These are phyloP conservation scores for Drosophila aff. DNA, from an alignment of 1,140 invertebrate genomes.

Conservation along the genomic window DNA sequence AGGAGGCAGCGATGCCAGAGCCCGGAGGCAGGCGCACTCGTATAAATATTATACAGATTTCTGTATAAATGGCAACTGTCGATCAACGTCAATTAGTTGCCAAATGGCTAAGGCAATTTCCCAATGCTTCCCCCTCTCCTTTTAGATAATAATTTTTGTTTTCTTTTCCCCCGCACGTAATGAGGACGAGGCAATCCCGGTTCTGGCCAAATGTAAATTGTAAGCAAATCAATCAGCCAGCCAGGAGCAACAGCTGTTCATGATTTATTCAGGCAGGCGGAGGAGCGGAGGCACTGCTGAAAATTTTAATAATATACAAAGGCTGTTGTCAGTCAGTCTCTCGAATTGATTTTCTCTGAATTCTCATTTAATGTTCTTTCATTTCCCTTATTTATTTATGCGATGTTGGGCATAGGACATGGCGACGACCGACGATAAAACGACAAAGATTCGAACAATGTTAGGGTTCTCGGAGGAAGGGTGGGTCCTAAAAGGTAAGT, in stretches of 20 bases:
- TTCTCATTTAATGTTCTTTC: slow-evolving; percentile 41
- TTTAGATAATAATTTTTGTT: slow-evolving; percentile 13
- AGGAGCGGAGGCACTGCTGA: slow-evolving; percentile 7
- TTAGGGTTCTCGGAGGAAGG: background rate
- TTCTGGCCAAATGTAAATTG: slow-evolving; percentile 54
- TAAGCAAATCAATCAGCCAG: slow-evolving; percentile 59
- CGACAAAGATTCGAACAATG: slow-evolving; percentile 16
- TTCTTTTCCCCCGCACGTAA: slow-evolving; percentile 4
- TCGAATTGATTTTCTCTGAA: slow-evolving; percentile 70
- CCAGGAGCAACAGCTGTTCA: slow-evolving; percentile 54
- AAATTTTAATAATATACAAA: slow-evolving; percentile 60
- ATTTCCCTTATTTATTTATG: slow-evolving; percentile 52
- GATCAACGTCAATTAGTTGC: slow-evolving; percentile 77
- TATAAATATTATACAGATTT: slow-evolving; percentile 69
- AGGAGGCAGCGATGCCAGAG: background rate
- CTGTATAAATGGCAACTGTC: slow-evolving; percentile 73
- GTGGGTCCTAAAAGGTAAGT: background rate
- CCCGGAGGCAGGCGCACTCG: slow-evolving; percentile 9
- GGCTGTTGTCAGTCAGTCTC: slow-evolving; percentile 36
- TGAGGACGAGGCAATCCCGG: slow-evolving; percentile 32
- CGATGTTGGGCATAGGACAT: slow-evolving; percentile 7
- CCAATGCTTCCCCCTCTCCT: slow-evolving; percentile 9
- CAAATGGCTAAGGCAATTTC: slow-evolving; percentile 57
- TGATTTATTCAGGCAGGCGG: slow-evolving; percentile 38
- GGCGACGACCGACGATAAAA: slow-evolving; percentile 10